Evolutionary conservation across 2,797 vertebrate genomes (phyloP), one percentile per base, ranked within the genome.

Genomic region (Ispidina lecontei): DNA sequence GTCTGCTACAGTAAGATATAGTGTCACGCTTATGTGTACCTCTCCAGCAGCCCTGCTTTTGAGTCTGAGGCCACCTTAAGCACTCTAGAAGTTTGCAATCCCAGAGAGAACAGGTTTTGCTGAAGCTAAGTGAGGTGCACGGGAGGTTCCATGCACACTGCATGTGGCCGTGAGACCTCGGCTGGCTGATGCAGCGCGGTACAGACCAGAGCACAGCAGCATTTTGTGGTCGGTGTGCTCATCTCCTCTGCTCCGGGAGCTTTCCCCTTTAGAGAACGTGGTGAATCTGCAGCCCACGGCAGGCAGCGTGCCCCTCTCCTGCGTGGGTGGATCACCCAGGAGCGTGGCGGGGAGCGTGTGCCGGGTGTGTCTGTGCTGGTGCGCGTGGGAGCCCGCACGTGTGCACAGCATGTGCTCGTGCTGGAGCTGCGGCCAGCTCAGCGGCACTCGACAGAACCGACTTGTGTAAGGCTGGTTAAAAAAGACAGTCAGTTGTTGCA

Each of bases 371-470:
- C 59, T 7, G 29, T 10, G 51, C 37, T 1, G 2, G 76, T 7
- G 62, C 0, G 60, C 4, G 92, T 89, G 86, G 96, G 96, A 91
- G 90, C 33, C 62, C 9, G 75, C 96, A 89, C 78, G 75, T 91
- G 94, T 87, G 94, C 75, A n/a, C 78, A 60, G 81, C 95, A 81
- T 60, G 91, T 91, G 95, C 33, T 37, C 15, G 4, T 9, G 37
- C 37, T 39, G 65, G 90, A 89, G 72, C 86, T 67, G 88, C 84
- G 74, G 54, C 1, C 7, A 46, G 87, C 91, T 86, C 87, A 52
- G 68, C 52, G 70, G 90, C 58, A 8, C 86, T 67, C 29, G 5
- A 39, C 44, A 84, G 75, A 68, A 49, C 6, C 0, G 17, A 83
- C 49, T 9, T 41, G 47, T 69, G 54, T 56, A 35, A 75, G 58